Base-by-base conservation (phyloP, 2,888 invertebrate species). In the Stenchaetothrips biformis region DNA sequence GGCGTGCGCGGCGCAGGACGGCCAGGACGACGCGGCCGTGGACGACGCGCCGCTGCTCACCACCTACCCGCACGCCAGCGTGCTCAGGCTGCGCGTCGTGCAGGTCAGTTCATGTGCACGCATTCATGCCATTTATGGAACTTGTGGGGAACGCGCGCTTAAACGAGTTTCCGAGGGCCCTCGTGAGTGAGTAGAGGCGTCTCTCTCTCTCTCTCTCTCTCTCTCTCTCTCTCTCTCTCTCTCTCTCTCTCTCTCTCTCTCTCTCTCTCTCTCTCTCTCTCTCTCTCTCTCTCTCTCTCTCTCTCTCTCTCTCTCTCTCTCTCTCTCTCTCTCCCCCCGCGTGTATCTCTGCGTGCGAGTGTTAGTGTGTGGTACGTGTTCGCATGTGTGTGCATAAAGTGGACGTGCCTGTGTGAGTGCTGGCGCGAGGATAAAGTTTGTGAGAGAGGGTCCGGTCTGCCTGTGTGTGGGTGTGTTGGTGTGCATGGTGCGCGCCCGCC, bases 51-150 rank as follows among this genome's bases (percentile, higher is more conserved):
- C 67, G 9, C 67, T 74, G 25, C 67, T 74, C 67, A 74, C 67
- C 67, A 74, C 67, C 67, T 91, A 91, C 84, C 85, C 85, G 7
- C 85, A 85, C 81, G 85, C 85, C 7, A 81, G 85, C 18, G 85
- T 85, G 6, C 84, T 85, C 8, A 82, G 85, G 77, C 83, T 85
- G 8, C 81, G 84, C 49, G 84, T 84, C 2, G 81, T 84, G 25
- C 84, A 84, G 83, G 84, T 84, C 37, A 37, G 37, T 37, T 4
- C 37, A 37, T 37, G 1, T 4, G 37, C 37, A 4, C 37, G n/a
- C 37, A 4, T 37, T 37, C 37, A 4, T 4, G 37, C 1, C 16
- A 53, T 16, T 16, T 53, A 9, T 9, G 13, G 53, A 53, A 53
- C 53, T 53, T 53, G 53, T 16, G 53, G n/a, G n/a, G 11, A 16